Conservation (phyloP, 2,113 vertebrate genomes). For the Lophura nycthemera region DNA sequence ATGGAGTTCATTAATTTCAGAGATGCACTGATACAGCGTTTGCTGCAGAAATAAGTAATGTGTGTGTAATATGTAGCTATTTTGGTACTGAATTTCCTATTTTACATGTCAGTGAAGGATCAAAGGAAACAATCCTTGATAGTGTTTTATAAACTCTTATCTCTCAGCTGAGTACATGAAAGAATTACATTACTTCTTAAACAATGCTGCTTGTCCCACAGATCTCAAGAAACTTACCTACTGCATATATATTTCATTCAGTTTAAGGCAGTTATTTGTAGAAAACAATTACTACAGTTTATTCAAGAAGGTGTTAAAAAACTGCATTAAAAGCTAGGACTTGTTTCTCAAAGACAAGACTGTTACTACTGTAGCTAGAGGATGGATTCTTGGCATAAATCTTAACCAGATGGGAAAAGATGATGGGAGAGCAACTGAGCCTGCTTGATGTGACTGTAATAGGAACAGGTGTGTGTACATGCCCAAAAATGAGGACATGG, state of each 20-base stretch:
- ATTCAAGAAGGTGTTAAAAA: not conserved
- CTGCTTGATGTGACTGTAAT: not conserved
- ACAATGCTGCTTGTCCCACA: too few relatives aligned
- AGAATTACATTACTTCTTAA: not conserved
- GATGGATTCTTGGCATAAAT: slow-evolving; percentile 12
- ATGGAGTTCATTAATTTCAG: not conserved
- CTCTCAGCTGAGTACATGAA: not conserved
- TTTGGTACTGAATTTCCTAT: not conserved
- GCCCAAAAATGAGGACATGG: not conserved
- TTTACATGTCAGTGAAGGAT: not conserved
- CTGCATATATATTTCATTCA: not conserved
- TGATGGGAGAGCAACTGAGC: not conserved
- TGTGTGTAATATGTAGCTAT: not conserved
- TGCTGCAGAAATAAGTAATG: not conserved
- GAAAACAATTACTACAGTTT: not conserved
- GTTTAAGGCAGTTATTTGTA: not conserved
- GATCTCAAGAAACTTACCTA: not conserved
- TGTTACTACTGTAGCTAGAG: not conserved
- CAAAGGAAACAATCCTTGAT: not conserved
- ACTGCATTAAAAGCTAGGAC: not conserved
- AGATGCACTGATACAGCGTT: not conserved
- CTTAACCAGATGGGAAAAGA: slow-evolving; percentile 20
- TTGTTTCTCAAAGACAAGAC: not conserved
- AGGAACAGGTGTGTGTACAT: not conserved
- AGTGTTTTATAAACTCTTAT: not conserved